A percentile compares a stretch with the other conserved stretches of the same genome.
phyloP scores from a whole-genome alignment of 2,113 vertebrate genomes.

The Clarias gariepinus region DNA sequence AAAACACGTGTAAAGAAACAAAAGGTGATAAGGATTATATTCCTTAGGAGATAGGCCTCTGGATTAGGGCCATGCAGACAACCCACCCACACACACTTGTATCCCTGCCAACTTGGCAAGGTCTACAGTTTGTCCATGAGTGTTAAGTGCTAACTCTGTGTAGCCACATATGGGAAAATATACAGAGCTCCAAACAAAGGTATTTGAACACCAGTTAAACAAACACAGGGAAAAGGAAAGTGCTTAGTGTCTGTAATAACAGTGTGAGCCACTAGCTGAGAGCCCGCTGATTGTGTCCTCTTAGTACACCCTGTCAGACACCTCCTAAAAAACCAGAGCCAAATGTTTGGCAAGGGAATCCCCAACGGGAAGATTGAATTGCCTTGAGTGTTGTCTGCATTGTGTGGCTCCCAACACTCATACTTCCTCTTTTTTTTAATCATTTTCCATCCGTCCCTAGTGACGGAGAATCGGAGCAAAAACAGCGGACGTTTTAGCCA shows the following conservation, averaged over 20 bases:
- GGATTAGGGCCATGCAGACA: conserved; percentile 17
- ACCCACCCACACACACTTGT: conserved; percentile 11
- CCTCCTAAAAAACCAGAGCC: conserved; percentile 19
- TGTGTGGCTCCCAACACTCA: conserved; percentile 67
- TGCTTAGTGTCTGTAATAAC: conserved; percentile 46
- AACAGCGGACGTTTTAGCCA: conserved; percentile 81
- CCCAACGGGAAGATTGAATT: conserved; percentile 19
- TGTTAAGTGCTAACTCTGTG: conserved; percentile 15
- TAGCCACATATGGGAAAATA: conserved; percentile 43
- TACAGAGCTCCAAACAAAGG: conserved; percentile 40
- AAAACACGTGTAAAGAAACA: conserved; percentile 29
- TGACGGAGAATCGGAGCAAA: conserved; percentile 74
- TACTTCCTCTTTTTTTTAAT: conserved; percentile 69
- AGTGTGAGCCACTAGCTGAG: conserved; percentile 27
- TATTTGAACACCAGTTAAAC: conserved; percentile 46
- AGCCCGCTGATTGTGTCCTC: conserved; percentile 6
- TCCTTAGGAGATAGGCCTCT: not conserved
- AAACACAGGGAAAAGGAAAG: conserved; percentile 47
- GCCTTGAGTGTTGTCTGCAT: conserved; percentile 44
- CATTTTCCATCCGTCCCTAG: conserved; percentile 54
- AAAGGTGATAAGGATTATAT: conserved; percentile 20
- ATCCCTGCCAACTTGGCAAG: conserved; percentile 14
- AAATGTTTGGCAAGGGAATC: conserved; percentile 54
- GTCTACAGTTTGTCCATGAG: conserved; percentile 11
- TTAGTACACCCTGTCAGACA: conserved; percentile 26